A percentile compares a stretch with the other conserved stretches of the same genome.
Conservation (phyloP, 2,113 vertebrate species). For the Tychaedon coryphoeus region DNA sequence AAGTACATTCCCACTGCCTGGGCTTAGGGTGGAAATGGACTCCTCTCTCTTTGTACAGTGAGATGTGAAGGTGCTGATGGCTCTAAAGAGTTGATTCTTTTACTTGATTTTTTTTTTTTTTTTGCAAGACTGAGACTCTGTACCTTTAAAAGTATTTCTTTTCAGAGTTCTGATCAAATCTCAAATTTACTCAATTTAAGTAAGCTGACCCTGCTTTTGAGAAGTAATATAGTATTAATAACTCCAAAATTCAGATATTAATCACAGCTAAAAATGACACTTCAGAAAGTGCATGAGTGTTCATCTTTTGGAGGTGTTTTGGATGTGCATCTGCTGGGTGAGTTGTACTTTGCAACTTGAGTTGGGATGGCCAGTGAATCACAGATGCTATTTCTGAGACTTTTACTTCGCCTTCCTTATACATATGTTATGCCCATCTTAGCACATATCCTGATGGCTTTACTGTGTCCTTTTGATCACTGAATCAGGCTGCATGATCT, state of each 20-base stretch:
- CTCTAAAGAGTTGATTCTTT: neutral
- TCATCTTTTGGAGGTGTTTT: neutral
- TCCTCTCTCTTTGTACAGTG: neutral
- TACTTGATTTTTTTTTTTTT: neutral
- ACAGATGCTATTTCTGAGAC: neutral
- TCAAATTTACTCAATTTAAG: neutral
- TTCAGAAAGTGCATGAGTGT: neutral
- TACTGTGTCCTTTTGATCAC: neutral
- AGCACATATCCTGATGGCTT: neutral
- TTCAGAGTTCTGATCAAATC: neutral
- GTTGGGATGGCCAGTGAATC: neutral
- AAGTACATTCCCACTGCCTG: accelerated
- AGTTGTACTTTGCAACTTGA: neutral
- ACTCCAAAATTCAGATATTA: neutral
- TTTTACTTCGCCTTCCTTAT: neutral
- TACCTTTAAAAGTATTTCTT: neutral
- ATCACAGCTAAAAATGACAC: neutral
- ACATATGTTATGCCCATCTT: neutral
- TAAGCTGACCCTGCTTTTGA: neutral
- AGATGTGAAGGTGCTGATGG: neutral
- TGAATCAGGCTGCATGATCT: neutral
- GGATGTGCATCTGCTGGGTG: neutral
- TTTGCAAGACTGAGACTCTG: neutral
- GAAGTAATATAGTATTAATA: neutral
- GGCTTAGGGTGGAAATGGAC: neutral